Conservation (phyloP, 2,113 vertebrate species). For the Loxodonta africana region DNA sequence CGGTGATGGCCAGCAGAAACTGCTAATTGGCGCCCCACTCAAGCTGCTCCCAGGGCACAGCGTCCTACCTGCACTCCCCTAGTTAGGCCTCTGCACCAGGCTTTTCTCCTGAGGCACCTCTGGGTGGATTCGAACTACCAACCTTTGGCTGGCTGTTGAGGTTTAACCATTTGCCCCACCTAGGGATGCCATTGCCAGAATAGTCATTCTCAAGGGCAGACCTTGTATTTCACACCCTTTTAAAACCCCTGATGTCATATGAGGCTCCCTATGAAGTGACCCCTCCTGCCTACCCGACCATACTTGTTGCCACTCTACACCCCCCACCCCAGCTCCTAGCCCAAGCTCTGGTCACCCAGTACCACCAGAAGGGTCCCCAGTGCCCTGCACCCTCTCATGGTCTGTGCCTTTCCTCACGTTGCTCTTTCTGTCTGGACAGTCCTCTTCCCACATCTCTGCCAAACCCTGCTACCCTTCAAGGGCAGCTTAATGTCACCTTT, state of each 20-base stretch:
- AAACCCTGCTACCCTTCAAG: background rate
- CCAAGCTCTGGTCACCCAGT: fast-evolving
- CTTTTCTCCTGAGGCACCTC: too few species aligned
- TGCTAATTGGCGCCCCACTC: too few species aligned
- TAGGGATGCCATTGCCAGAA: background rate
- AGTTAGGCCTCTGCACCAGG: too few species aligned
- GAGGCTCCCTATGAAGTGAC: background rate
- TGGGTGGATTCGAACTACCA: too few species aligned
- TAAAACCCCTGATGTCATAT: fast-evolving
- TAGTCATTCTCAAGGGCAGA: background rate
- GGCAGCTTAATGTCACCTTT: background rate
- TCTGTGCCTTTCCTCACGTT: background rate
- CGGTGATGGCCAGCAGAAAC: too few species aligned
- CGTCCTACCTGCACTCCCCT: too few species aligned
- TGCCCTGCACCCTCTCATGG: fast-evolving
- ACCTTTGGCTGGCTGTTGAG: too few species aligned
- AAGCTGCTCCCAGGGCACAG: too few species aligned
- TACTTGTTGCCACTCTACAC: background rate
- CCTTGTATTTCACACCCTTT: background rate
- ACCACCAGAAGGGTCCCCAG: background rate
- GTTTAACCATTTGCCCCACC: too few species aligned
- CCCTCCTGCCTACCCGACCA: background rate
- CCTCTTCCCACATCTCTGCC: background rate
- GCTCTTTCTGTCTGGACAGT: too few species aligned
- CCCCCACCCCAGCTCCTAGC: background rate